phyloP scores from a whole-genome alignment of 1,140 invertebrate species.

The Philopotamus ludificatus region DNA sequence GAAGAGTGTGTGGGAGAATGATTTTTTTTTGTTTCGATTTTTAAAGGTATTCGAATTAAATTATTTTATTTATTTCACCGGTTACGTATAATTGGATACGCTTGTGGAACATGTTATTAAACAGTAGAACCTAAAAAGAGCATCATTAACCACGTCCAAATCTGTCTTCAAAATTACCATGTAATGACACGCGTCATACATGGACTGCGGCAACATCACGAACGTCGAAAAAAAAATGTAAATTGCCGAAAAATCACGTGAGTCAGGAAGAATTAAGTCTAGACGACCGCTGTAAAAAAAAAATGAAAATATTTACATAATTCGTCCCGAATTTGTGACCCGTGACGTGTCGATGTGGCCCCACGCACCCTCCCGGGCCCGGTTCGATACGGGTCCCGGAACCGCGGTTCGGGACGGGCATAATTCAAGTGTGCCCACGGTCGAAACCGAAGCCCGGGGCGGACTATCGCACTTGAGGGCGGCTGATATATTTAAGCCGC shows the following conservation, averaged over 20 bases:
- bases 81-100: too few relatives aligned
- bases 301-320: slow-evolving; percentile 24
- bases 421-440: too few relatives aligned
- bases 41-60: too few relatives aligned
- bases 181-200: neutral
- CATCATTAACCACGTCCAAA: too few relatives aligned
- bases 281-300: neutral
- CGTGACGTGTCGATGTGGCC: neutral
- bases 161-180: slow-evolving; percentile 6
- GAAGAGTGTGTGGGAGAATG: too few relatives aligned
- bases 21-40: too few relatives aligned
- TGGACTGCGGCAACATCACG: neutral
- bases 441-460: too few relatives aligned
- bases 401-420: too few relatives aligned
- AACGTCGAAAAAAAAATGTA: slow-evolving; percentile 17
- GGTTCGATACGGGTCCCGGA: neutral
- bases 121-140: too few relatives aligned
- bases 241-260: slow-evolving; percentile 9
- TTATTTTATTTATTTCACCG: too few relatives aligned
- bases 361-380: neutral
- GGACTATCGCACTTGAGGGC: neutral
- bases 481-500: neutral
- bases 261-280: slow-evolving; percentile 4
- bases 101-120: too few relatives aligned
- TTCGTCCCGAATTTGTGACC: neutral